Percentiles rank a stretch among this genome's conserved stretches.
phyloP scores from a whole-genome alignment of 1,140 invertebrate genomes.

The Varroa destructor region DNA sequence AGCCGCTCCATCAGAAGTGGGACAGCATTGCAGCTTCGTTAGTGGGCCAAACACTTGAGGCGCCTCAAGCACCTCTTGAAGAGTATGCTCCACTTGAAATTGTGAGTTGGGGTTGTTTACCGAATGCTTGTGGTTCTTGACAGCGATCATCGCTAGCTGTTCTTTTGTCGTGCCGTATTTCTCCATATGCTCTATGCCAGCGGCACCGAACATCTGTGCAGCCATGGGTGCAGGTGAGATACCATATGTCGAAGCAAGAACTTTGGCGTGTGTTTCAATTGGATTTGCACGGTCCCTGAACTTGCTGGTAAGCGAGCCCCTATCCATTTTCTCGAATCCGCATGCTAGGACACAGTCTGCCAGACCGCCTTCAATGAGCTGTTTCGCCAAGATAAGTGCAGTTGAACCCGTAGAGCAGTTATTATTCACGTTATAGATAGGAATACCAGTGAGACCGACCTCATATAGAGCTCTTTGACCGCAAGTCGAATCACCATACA shows the following conservation, averaged over 20 bases:
- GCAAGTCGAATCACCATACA: slow-evolving; percentile 89
- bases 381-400: slow-evolving; percentile 74
- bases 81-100: slow-evolving; percentile 70
- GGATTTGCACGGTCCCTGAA: slow-evolving; percentile 81
- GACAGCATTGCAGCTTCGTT: slow-evolving; percentile 90
- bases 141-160: slow-evolving; percentile 92
- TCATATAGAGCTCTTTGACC: slow-evolving; percentile 89
- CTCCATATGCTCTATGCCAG: slow-evolving; percentile 88
- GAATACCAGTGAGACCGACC: slow-evolving; percentile 88
- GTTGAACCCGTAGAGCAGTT: slow-evolving; percentile 93
- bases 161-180: slow-evolving; percentile 83
- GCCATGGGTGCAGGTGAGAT: slow-evolving; percentile 65
- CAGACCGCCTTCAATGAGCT: slow-evolving; percentile 69
- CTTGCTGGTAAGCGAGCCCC: slow-evolving; percentile 65
- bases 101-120: slow-evolving; percentile 90
- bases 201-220: slow-evolving; percentile 93
- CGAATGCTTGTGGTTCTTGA: slow-evolving; percentile 94
- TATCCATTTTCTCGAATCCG: slow-evolving; percentile 97
- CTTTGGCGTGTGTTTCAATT: slow-evolving; percentile 75
- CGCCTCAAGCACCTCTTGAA: slow-evolving; percentile 75
- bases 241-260: slow-evolving; percentile 67
- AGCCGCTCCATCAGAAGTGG: slow-evolving; percentile 88
- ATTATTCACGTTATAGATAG: slow-evolving; percentile 96
- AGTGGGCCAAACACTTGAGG: slow-evolving; percentile 71
- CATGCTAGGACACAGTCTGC: slow-evolving; percentile 76